phyloP scores from a whole-genome alignment of 2,113 vertebrate genomes.

The Pachyramphus minor region DNA sequence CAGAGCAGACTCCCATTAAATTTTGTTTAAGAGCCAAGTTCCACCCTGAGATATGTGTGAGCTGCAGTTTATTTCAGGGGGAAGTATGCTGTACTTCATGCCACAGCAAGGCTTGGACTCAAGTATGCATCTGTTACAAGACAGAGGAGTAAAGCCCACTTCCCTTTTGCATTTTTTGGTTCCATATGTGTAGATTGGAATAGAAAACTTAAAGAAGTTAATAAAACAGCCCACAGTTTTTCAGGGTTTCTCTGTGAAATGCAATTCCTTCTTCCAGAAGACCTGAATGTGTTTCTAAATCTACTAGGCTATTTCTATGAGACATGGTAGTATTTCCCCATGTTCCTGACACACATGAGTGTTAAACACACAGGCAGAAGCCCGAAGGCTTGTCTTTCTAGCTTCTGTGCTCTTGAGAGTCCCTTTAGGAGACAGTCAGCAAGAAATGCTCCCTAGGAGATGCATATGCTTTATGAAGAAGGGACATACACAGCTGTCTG shows the following conservation, averaged over 20 bases:
- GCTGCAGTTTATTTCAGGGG: background rate
- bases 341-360: accelerated
- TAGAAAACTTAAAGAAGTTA: background rate
- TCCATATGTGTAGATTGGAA: background rate
- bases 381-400: background rate
- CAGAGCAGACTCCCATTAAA: slow-evolving; percentile 33
- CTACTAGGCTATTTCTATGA: background rate
- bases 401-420: background rate
- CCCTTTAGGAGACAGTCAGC: background rate
- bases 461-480: background rate
- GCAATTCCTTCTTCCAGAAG: background rate
- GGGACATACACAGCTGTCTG: background rate
- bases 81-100: background rate
- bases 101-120: background rate
- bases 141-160: background rate
- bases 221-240: background rate
- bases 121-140: background rate
- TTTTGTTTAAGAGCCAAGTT: slow-evolving; percentile 54
- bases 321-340: accelerated
- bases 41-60: background rate
- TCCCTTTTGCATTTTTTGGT: background rate
- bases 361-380: background rate
- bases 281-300: background rate
- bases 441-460: background rate
- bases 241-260: background rate